A percentile compares a stretch with the other conserved stretches of the same genome.
Evolutionary conservation across 2,113 vertebrate genomes (phyloP).

Genomic region (Rhinopithecus roxellana): DNA sequence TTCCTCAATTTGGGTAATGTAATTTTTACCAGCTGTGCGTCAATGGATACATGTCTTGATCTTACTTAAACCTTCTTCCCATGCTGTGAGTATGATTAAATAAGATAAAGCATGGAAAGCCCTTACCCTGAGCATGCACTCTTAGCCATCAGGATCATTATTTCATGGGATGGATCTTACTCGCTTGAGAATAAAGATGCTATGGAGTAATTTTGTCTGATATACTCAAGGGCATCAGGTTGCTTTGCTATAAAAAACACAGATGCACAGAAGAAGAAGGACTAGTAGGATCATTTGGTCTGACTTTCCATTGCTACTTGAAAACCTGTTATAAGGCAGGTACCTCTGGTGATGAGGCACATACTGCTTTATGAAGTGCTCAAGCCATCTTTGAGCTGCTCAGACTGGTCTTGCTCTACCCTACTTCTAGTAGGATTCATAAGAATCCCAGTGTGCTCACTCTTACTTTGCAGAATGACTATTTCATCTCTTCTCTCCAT

Average conservation of each 20-base stretch:
- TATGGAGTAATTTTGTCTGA: neutral
- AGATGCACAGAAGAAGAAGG: neutral
- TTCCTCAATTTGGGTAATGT: neutral
- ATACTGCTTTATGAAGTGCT: neutral
- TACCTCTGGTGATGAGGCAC: neutral
- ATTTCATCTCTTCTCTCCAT: neutral
- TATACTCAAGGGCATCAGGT: neutral
- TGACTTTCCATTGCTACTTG: neutral
- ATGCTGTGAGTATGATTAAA: neutral
- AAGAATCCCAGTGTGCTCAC: neutral
- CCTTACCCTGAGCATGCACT: fast-evolving
- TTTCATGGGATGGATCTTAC: neutral
- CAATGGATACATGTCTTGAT: too few relatives aligned
- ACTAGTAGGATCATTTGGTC: neutral
- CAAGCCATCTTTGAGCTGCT: fast-evolving
- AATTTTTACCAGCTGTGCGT: neutral
- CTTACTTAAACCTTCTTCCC: neutral
- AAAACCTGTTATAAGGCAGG: too few relatives aligned
- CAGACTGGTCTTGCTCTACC: neutral
- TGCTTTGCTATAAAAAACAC: neutral
- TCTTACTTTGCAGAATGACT: neutral
- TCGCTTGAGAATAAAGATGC: neutral
- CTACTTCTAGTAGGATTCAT: neutral
- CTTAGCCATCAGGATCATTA: fast-evolving
- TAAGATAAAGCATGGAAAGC: neutral